phyloP scores from a whole-genome alignment of 2,888 invertebrate species.

The Nematopogon swammerdamellus region DNA sequence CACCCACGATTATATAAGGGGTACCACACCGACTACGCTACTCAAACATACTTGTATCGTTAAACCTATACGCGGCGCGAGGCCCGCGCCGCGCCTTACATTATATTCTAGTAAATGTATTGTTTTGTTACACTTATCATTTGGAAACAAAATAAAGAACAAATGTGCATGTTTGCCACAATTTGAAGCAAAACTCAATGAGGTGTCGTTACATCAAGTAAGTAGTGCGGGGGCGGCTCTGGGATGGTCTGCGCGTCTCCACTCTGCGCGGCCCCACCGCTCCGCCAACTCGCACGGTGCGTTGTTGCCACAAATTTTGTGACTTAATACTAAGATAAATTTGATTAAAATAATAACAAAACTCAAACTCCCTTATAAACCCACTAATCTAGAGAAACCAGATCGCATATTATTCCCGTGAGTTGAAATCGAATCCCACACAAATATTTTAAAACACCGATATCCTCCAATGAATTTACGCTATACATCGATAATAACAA shows the following conservation, averaged over 20 bases:
- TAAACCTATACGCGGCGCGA: conserved; percentile 35
- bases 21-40: conserved; percentile 56
- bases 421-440: background rate
- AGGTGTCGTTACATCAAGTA: too few species aligned
- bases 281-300: background rate
- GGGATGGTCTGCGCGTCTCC: too few species aligned
- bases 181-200: background rate
- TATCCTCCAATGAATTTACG: too few species aligned
- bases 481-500: too few species aligned
- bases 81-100: background rate
- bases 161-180: background rate
- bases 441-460: too few species aligned
- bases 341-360: background rate
- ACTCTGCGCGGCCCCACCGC: too few species aligned
- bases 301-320: background rate
- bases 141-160: background rate
- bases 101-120: background rate
- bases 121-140: background rate
- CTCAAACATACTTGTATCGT: conserved; percentile 42
- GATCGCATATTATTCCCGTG: background rate
- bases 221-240: too few species aligned
- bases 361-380: background rate
- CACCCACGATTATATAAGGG: conserved; percentile 53
- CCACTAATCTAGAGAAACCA: background rate
- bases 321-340: background rate